These are phyloP conservation scores for Stegastes partitus DNA, from an alignment of 2,113 vertebrate species.

Conservation along the genomic window DNA sequence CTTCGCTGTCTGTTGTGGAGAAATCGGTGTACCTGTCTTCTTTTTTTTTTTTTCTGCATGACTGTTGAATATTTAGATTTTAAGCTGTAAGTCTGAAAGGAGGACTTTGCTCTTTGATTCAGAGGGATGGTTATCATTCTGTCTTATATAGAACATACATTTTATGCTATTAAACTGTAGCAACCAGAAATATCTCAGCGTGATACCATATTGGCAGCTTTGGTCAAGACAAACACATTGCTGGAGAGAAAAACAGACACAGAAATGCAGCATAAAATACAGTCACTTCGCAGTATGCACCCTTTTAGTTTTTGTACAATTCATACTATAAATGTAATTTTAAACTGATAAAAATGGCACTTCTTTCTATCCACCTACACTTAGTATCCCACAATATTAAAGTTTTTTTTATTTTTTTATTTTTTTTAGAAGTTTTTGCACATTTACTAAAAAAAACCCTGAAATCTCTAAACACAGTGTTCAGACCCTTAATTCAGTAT, in stretches of 20 bases:
- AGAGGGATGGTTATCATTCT: slow-evolving; percentile 2
- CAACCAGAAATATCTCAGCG: slow-evolving; percentile 2
- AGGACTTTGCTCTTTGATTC: slow-evolving; percentile 16
- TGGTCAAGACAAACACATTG: slow-evolving; percentile 6
- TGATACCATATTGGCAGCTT: background rate
- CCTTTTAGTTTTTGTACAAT: too few species aligned
- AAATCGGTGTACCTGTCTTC: background rate
- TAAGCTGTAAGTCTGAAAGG: slow-evolving; percentile 7
- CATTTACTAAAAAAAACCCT: too few species aligned
- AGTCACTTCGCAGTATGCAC: too few species aligned
- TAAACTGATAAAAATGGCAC: too few species aligned
- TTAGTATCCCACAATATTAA: too few species aligned
- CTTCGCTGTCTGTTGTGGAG: background rate
- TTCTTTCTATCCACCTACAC: too few species aligned
- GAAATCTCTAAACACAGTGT: too few species aligned
- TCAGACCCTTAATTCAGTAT: too few species aligned
- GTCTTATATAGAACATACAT: background rate
- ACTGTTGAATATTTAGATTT: slow-evolving; percentile 16
- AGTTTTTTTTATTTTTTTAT: too few species aligned
- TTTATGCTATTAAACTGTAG: background rate
- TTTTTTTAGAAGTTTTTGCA: too few species aligned
- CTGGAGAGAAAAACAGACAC: background rate
- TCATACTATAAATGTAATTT: too few species aligned
- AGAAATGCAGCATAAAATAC: background rate
- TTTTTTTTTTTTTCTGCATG: background rate